Base-by-base conservation (phyloP, 2,113 vertebrate species). In the Trinectes maculatus region DNA sequence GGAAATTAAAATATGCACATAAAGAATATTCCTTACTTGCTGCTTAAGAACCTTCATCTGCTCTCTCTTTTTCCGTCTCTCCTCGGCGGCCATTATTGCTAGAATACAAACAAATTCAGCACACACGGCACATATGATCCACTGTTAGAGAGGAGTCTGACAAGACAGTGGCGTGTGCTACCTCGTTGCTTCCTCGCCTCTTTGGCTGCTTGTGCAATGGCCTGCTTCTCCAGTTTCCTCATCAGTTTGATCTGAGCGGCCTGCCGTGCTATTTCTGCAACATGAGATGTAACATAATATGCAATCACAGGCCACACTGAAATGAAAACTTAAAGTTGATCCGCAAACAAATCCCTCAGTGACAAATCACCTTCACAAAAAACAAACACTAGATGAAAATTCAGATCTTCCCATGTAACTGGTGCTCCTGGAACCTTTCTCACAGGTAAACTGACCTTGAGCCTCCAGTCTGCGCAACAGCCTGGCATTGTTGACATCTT, bases 1-100 rank as follows among this genome's bases (percentile, higher is more conserved):
- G 36, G 8, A 19, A 59, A 33, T n/a, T n/a, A n/a, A n/a, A 33
- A 31, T 58, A 24, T 67, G 25, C 10, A 26, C 0, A 57, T 24
- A 36, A 47, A 55, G 44, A 6, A 60, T 66, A 68, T 18, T 52
- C 44, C 67, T 58, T 95, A 98, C 96, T 95, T 99, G 96, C 74
- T 99, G 97, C 78, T 98, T 98, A 82, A 97, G 88, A 87, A 98
- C 94, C 91, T 97, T 99, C 72, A 98, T 93, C 82, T 99, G 96
- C 55, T 99, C 97, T 82, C 96, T 98, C 86, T 96, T 96, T 58
- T 96, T 97, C 73, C 95, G 86, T 40, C 95, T 96, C 80, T 96
- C 96, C 84, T 98, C 96, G 47, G 96, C 97, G 77, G 94, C 96
- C 92, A 96, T 93, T 89, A 96, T 94, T 79, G 97, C 96, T 99